Base-by-base conservation (phyloP, 2,888 invertebrate genomes). In the Melinaea menophilus region DNA sequence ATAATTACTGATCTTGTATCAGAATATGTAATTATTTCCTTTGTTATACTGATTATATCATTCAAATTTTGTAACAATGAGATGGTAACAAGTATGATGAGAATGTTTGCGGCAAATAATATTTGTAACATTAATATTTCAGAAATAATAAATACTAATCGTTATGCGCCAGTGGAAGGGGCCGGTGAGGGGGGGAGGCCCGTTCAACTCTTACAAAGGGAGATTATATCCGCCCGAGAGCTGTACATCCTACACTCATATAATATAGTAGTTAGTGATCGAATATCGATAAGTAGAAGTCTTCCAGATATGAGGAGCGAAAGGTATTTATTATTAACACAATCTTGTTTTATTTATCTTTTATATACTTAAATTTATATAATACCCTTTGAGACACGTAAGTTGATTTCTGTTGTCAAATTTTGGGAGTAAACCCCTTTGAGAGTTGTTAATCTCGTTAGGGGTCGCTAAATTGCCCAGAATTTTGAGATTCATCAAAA, bases 261-360 rank as follows among this genome's bases (percentile, higher is more conserved):
- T 80, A 98, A 98, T 81, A 92, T 98, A 71, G 88, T 97, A 83
- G 97, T 95, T 62, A 96, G 97, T 79, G 97, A 98, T 86, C 93
- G 94, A 70, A 97, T 98, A 79, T 95, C 97, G 9, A 90, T 97
- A 46, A 97, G 97, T 79, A 92, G 98, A 73, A 94, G 93, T 64
- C 90, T 98, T 55, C 96, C 96, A 12, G 97, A 98, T 85, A 95
- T 96, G 75, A 88, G 97, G 69, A 95, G 95, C 79, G 94, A 94
- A 76, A 94, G 93, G 96, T 97, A 86, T 51, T 2, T 51, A 31
- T 7, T 31, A 51, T 46, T 46, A 46, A 46, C n/a, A 46, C 12
- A 1, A 12, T n/a, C 4, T n/a, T 4, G n/a, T n/a, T 46, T n/a
- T 46, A 4, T 46, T 12, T 46, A 7, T n/a, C 12, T 11, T 46